Conservation (phyloP, 1,140 invertebrate species). For the Tenebrio molitor region DNA sequence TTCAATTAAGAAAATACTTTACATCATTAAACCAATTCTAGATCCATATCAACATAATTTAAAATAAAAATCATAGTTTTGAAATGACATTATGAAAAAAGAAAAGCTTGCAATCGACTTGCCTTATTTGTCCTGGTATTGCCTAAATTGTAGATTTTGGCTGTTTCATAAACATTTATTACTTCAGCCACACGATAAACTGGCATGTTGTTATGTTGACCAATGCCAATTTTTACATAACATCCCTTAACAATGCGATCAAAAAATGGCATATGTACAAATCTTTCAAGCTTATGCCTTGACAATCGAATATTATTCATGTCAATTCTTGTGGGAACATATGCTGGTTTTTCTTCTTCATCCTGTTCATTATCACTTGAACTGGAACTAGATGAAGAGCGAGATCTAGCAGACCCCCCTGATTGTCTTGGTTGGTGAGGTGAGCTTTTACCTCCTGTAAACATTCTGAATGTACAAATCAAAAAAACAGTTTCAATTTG, state of each 20-base stretch:
- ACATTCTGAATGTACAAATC: conserved; percentile 26
- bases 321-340: conserved; percentile 79
- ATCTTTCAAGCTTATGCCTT: conserved; percentile 92
- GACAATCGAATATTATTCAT: conserved; percentile 91
- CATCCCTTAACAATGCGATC: conserved; percentile 90
- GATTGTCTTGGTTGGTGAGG: conserved; percentile 48
- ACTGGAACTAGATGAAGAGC: conserved; percentile 66
- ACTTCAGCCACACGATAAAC: conserved; percentile 97
- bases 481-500: not conserved
- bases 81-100: too few relatives aligned
- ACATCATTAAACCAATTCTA: too few relatives aligned
- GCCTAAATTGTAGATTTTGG: conserved; percentile 93
- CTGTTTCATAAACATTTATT: conserved; percentile 94
- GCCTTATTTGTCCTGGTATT: conserved; percentile 94
- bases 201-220: conserved; percentile 86
- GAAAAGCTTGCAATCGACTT: too few relatives aligned
- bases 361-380: conserved; percentile 69
- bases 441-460: conserved; percentile 59
- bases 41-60: too few relatives aligned
- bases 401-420: conserved; percentile 64
- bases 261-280: conserved; percentile 98
- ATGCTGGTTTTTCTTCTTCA: conserved; percentile 61
- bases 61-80: too few relatives aligned
- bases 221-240: conserved; percentile 97
- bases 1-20: too few relatives aligned